Evolutionary conservation across 2,888 invertebrate species (phyloP).

Genomic region (Mamestra brassicae): DNA sequence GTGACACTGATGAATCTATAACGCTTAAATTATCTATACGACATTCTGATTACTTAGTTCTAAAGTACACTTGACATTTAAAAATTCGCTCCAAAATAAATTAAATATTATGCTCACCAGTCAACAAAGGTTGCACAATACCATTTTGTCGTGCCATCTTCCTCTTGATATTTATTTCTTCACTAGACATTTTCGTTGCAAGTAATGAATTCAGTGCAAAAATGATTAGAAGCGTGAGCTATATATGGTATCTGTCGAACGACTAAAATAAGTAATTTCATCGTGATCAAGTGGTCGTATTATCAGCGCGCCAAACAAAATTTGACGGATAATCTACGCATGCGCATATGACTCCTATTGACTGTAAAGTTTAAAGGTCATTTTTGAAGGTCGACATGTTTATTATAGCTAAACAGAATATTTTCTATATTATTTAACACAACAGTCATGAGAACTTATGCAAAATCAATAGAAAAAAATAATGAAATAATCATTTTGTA

Average conservation of each 20-base stretch:
- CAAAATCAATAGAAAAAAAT: background rate
- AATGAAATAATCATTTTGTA: background rate
- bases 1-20: slow-evolving; percentile 1
- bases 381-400: slow-evolving; percentile 77
- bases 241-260: slow-evolving; percentile 79
- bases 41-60: slow-evolving; percentile 31
- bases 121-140: slow-evolving; percentile 97
- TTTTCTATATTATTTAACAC: background rate
- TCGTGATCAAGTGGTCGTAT: slow-evolving; percentile 80
- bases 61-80: slow-evolving; percentile 61
- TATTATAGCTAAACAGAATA: slow-evolving; percentile 5
- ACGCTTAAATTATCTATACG: slow-evolving; percentile 9
- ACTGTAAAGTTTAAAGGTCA: slow-evolving; percentile 79
- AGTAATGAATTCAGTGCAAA: slow-evolving; percentile 63
- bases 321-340: slow-evolving; percentile 82
- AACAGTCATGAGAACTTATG: background rate
- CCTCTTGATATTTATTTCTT: slow-evolving; percentile 76
- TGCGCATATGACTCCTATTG: slow-evolving; percentile 83
- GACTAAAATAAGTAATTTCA: slow-evolving; percentile 88
- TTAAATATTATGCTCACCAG: slow-evolving; percentile 92
- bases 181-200: slow-evolving; percentile 83
- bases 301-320: slow-evolving; percentile 88
- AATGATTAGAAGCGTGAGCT: slow-evolving; percentile 76
- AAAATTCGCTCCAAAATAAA: slow-evolving; percentile 77
- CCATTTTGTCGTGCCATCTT: slow-evolving; percentile 93